Conservation (phyloP, 2,888 invertebrate genomes). For the Elegia similella region DNA sequence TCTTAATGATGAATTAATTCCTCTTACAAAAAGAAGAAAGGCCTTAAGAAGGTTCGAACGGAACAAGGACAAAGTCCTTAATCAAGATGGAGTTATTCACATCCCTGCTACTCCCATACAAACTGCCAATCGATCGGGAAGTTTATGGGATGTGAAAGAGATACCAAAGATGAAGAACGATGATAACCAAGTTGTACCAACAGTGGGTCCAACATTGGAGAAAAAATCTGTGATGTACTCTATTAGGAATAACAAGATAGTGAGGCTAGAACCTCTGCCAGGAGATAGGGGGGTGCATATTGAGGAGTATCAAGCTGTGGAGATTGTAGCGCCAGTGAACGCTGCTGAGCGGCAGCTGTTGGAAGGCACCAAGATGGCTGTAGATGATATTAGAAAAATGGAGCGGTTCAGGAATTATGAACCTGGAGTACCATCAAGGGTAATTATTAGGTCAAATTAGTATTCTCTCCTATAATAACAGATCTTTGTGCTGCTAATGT, state of each 20-base stretch:
- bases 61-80: slow-evolving; percentile 54
- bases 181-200: slow-evolving; percentile 11
- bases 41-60: slow-evolving; percentile 69
- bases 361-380: slow-evolving; percentile 70
- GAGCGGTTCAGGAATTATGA: slow-evolving; percentile 78
- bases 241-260: slow-evolving; percentile 73
- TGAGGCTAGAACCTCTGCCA: slow-evolving; percentile 57
- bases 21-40: slow-evolving; percentile 70
- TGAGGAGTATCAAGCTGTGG: slow-evolving; percentile 53
- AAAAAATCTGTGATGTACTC: slow-evolving; percentile 71
- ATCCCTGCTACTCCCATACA: slow-evolving; percentile 28
- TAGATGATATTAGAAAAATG: slow-evolving; percentile 78
- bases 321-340: slow-evolving; percentile 62
- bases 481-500: too few relatives aligned
- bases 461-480: too few relatives aligned
- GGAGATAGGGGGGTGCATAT: slow-evolving; percentile 22
- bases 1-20: slow-evolving; percentile 52
- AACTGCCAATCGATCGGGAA: slow-evolving; percentile 45
- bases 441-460: slow-evolving; percentile 31
- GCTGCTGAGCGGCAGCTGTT: slow-evolving; percentile 58
- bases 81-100: slow-evolving; percentile 43
- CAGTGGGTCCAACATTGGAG: slow-evolving; percentile 44
- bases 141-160: slow-evolving; percentile 72
- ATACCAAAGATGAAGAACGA: slow-evolving; percentile 30
- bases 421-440: slow-evolving; percentile 77